phyloP scores from a whole-genome alignment of 2,113 vertebrate genomes.

The Entomyzon cyanotis region DNA sequence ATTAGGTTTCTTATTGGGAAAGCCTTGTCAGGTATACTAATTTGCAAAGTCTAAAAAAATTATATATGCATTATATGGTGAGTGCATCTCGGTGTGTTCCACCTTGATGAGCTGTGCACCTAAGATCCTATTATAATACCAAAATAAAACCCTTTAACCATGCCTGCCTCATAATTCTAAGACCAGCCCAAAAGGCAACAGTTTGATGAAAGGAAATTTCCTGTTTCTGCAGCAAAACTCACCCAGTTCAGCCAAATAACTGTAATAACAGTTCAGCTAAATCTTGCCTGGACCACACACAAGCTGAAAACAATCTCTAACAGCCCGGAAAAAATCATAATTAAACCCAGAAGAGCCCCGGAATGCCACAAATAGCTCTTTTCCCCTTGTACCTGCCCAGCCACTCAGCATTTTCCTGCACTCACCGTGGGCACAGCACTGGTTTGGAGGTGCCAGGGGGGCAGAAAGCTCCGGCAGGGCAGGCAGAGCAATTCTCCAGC shows the following conservation, averaged over 20 bases:
- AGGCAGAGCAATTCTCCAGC: slow-evolving; percentile 78
- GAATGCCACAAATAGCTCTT: fast-evolving
- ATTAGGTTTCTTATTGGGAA: no score
- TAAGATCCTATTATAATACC: no score
- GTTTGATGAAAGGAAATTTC: neutral
- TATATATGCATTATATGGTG: no score
- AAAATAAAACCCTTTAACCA: no score
- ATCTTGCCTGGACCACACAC: fast-evolving
- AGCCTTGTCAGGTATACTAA: no score
- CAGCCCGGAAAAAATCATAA: neutral
- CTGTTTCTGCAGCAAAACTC: neutral
- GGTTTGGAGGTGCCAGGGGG: slow-evolving; percentile 83
- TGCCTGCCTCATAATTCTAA: no score
- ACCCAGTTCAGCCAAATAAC: no score
- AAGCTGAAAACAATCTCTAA: neutral
- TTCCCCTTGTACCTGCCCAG: fast-evolving
- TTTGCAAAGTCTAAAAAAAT: no score
- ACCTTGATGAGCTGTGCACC: no score
- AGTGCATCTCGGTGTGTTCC: no score
- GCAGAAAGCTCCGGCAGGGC: slow-evolving; percentile 85
- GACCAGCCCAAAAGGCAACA: no score
- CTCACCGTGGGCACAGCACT: slow-evolving; percentile 82
- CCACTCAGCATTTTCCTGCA: neutral
- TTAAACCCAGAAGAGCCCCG: neutral
- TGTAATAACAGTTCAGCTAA: neutral